Evolutionary conservation across 2,888 invertebrate genomes (phyloP), one percentile per base, ranked within the genome.

Genomic region (Alentia gelatinosa): DNA sequence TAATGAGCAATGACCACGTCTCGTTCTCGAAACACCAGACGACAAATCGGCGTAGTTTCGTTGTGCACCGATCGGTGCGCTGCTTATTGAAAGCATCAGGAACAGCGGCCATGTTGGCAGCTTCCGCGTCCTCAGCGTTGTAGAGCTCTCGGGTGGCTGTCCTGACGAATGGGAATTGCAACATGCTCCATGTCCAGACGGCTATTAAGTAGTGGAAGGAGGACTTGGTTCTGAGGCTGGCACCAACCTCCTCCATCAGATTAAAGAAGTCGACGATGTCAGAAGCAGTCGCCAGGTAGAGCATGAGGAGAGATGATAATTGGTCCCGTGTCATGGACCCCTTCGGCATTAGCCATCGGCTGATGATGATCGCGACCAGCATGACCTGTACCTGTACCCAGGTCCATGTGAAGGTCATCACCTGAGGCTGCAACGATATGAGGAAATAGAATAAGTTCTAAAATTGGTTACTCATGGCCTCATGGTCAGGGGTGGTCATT

Each of bases 241-340:
- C n/a, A 7, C 39, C 83, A 9, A 30, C 30, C 23, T 89, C 83
- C n/a, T 42, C 68, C 79, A 89, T 23, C 3, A 84, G 4, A 26
- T 50, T 84, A 33, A 90, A 90, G 56, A 90, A 90, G 37, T 90
- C 90, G 26, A 90, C 83, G 79, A 90, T 90, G 56, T 90, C 90
- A 19, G 90, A 88, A 26, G 90, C 90, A 5, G 90, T 88, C 0
- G 68, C 90, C 4, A 90, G 47, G 83, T 90, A 90, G 33, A 42
- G 1, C 26, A 90, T 19, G 35, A 90, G 90, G 19, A 90, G 84
- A 1, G 83, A 42, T 1, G 90, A 90, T 1, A 90, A 47, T 33
- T 90, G 83, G 33, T 90, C 90, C 30, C 90, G 23, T 33, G 90
- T 90, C 83, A 90, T 33, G 33, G 84, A 83, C 9, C 90, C 90